A percentile compares a stretch with the other conserved stretches of the same genome.
phyloP scores from a whole-genome alignment of 2,888 invertebrate species.

The Drosophila neotestacea region DNA sequence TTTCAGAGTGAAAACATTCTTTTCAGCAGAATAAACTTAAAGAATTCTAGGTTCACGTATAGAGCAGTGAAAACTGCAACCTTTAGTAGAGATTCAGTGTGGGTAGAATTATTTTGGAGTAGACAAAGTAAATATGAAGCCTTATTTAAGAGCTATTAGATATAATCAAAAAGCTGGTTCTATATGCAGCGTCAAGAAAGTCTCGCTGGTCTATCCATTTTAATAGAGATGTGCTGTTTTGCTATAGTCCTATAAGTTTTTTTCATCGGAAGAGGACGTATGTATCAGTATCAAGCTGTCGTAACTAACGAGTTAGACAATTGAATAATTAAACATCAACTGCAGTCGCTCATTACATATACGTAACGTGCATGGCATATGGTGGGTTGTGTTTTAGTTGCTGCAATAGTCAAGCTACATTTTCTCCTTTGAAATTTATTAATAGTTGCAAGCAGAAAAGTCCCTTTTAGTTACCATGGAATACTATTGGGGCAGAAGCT shows the following conservation, averaged over 20 bases:
- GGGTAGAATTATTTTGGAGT: too few species aligned
- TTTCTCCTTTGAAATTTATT: neutral
- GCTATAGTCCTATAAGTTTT: neutral
- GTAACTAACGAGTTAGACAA: neutral
- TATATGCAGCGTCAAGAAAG: neutral
- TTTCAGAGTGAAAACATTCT: too few species aligned
- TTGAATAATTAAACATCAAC: neutral
- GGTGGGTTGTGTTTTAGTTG: neutral
- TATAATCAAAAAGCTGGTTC: too few species aligned
- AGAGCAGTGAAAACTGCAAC: too few species aligned
- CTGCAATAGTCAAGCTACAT: neutral
- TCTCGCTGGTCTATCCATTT: neutral
- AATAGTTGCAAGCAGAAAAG: neutral
- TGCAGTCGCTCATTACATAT: slow-evolving; percentile 3
- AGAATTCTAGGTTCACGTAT: too few species aligned
- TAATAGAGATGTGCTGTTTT: neutral
- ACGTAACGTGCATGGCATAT: slow-evolving; percentile 2
- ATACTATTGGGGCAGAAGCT: neutral
- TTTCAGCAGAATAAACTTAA: too few species aligned
- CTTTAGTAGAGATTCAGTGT: too few species aligned
- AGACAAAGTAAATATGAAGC: too few species aligned
- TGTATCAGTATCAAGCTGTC: too few species aligned
- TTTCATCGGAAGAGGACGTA: too few species aligned
- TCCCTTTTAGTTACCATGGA: too few species aligned
- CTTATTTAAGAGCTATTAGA: too few species aligned